Base-by-base conservation (phyloP, 2,113 vertebrate species). In the Eptesicus fuscus region DNA sequence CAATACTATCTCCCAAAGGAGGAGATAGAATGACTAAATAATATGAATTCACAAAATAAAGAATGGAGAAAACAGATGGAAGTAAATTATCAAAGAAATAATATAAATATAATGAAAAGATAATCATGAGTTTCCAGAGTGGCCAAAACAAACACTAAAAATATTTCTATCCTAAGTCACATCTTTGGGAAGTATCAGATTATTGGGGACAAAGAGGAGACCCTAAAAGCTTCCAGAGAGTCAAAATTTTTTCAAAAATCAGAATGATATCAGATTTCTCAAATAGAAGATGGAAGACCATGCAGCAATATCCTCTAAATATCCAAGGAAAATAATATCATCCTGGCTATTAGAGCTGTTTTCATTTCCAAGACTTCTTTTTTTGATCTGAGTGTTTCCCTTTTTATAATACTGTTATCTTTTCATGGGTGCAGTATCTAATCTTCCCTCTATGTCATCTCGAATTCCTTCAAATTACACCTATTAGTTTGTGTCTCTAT, bases 241-340 rank as follows among this genome's bases (percentile, higher is more conserved):
- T 80, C 59, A 91, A 80, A 76, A 1, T 1, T 14, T 53, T 94
- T 97, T 85, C 83, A 63, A 95, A 70, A 88, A 51, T 53, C 69
- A 59, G 35, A 56, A 63, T 65, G 23, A 47, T 23, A 70, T 70
- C 42, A 86, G 56, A 88, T 6, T 84, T 61, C 40, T 56, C 35
- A 32, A 88, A 44, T 30, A 23, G 18, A 56, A 91, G 78, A 37
- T 13, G 20, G 51, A 80, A 76, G 25, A 85, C 44, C 40, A 61
- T 12, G 6, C 7, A 42, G 32, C 17, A 59, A 67, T 1, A 42
- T 53, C n/a, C 13, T 90, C 83, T 87, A 78, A 95, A 65, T 49
- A 65, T 16, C 47, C 30, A n/a, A 69, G 74, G 28, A 88, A 88
- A 94, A 83, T 61, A 23, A 63, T 53, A 91, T 47, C 47, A 69